A percentile compares a stretch with the other conserved stretches of the same genome.
Evolutionary conservation across 2,888 invertebrate genomes (phyloP).

Genomic region (Hymenopus coronatus): DNA sequence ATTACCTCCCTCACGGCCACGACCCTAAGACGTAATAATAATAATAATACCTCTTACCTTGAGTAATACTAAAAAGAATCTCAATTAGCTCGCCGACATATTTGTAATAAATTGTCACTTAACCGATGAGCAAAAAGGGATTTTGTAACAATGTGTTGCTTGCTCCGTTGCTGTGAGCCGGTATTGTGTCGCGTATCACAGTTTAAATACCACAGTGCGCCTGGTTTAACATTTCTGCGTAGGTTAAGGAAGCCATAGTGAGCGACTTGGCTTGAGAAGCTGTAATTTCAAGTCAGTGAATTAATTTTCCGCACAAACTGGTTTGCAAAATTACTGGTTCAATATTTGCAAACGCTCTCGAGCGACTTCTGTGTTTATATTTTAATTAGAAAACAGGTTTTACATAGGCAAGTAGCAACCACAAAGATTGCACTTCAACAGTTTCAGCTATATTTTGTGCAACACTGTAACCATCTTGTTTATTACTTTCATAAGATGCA

Average conservation of each 20-base stretch:
- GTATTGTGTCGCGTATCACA: neutral
- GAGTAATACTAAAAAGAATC: too few species aligned
- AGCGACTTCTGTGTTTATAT: neutral
- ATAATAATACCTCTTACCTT: too few species aligned
- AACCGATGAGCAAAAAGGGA: too few species aligned
- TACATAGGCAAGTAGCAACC: neutral
- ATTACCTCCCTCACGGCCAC: too few species aligned
- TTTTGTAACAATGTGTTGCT: too few species aligned
- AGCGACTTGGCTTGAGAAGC: neutral
- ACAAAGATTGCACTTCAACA: neutral
- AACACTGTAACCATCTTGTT: too few species aligned
- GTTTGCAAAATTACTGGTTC: neutral
- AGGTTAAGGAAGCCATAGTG: neutral
- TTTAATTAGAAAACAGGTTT: neutral
- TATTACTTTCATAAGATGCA: too few species aligned
- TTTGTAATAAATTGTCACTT: too few species aligned
- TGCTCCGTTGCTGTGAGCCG: too few species aligned
- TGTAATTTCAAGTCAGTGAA: neutral
- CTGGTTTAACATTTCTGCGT: neutral
- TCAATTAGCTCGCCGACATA: too few species aligned
- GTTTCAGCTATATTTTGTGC: too few species aligned
- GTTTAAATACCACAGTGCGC: neutral
- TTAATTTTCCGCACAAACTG: neutral
- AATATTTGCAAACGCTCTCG: neutral
- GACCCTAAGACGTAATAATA: too few species aligned